Conservation (phyloP, 2,797 vertebrate genomes). For the Moxostoma hubbsi region DNA sequence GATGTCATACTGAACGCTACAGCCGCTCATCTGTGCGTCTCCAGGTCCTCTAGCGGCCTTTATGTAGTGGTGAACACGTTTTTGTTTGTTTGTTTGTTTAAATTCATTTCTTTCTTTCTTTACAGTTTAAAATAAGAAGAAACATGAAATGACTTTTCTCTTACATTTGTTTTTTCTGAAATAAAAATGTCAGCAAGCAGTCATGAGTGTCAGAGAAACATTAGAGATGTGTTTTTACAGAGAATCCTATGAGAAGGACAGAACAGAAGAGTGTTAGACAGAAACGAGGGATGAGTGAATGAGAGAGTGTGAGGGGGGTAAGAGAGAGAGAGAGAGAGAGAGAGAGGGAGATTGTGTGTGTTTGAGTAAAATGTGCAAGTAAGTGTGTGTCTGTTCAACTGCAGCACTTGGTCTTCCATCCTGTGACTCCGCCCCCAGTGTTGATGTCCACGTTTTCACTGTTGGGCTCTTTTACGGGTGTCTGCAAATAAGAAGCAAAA, state of each 20-base stretch:
- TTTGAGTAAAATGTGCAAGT: constrained; percentile 8
- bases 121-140: constrained; percentile 81
- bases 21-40: constrained; percentile 4
- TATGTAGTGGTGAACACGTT: constrained; percentile 77
- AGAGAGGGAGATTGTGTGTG: constrained; percentile 44
- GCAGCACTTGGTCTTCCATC: constrained; percentile 99
- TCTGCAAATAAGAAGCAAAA: constrained; percentile 77
- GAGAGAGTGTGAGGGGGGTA: constrained; percentile 66
- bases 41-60: constrained; percentile 18
- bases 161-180: constrained; percentile 78
- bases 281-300: constrained; percentile 70
- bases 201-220: constrained; percentile 76
- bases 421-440: constrained; percentile 92
- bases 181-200: constrained; percentile 86
- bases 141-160: constrained; percentile 88
- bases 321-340: constrained; percentile 63
- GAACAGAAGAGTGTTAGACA: constrained; percentile 67
- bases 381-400: constrained; percentile 82
- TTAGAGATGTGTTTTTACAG: constrained; percentile 78
- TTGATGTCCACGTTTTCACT: constrained; percentile 99
- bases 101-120: constrained; percentile 59
- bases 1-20: constrained; percentile 11
- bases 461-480: constrained; percentile 99
- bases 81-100: constrained; percentile 69
- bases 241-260: constrained; percentile 19